Percentiles rank a stretch among this genome's conserved stretches.
phyloP scores from a whole-genome alignment of 1,140 invertebrate species.

The Cydia amplana region DNA sequence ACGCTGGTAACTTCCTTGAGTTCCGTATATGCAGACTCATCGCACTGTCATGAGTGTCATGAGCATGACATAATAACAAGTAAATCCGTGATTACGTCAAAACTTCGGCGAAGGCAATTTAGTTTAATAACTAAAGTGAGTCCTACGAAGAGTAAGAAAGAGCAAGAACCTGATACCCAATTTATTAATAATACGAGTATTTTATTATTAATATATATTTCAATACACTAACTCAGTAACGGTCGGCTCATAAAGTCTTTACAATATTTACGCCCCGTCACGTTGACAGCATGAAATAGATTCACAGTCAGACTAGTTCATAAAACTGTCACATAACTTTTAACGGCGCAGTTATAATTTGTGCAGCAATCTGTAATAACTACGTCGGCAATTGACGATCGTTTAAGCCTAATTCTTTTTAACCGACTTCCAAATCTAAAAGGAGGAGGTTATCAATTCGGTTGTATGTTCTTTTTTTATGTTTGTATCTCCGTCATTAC shows the following conservation, averaged over 20 bases:
- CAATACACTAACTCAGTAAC: background rate
- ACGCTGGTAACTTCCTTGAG: background rate
- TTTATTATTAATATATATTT: no score
- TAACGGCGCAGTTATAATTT: background rate
- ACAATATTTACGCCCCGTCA: background rate
- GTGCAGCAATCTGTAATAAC: background rate
- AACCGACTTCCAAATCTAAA: no score
- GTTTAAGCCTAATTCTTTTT: no score
- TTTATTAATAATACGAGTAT: no score
- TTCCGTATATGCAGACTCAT: background rate
- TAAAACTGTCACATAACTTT: constrained; percentile 1
- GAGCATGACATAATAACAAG: background rate
- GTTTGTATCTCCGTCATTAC: no score
- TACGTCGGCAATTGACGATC: background rate
- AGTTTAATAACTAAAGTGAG: background rate
- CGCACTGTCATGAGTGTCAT: background rate
- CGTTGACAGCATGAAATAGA: background rate
- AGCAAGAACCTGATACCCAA: no score
- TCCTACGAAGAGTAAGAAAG: no score
- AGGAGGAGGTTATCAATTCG: no score
- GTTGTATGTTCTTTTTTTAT: no score
- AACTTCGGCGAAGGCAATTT: constrained; percentile 8
- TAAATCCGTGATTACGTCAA: background rate
- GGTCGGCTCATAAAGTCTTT: background rate
- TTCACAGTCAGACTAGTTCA: background rate